Conservation (phyloP, 2,113 vertebrate species). For the Heliornis fulica region DNA sequence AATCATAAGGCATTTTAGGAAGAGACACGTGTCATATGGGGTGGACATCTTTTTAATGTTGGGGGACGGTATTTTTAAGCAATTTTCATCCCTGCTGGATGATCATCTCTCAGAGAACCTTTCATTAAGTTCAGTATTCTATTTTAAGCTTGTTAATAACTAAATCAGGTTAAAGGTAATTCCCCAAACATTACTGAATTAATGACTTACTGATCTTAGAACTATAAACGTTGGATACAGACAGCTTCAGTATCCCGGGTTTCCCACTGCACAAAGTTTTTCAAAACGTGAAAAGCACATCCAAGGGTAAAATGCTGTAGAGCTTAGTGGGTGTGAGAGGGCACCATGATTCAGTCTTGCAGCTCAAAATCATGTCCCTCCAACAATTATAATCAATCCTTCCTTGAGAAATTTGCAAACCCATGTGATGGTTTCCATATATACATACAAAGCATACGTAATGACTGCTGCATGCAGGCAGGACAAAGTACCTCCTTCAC, state of each 20-base stretch:
- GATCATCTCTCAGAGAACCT: not conserved
- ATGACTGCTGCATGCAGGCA: not conserved
- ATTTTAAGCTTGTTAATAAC: not conserved
- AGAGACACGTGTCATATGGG: not conserved
- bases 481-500: not conserved
- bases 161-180: not conserved
- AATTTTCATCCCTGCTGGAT: not conserved
- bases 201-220: not conserved
- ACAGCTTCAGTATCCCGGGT: not conserved
- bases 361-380: not conserved
- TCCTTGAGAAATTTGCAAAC: not conserved
- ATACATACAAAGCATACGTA: rapidly evolving
- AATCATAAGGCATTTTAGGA: not conserved
- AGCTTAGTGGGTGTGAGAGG: not conserved
- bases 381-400: not conserved
- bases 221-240: not conserved
- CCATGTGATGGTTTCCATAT: not conserved
- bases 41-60: no score
- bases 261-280: not conserved
- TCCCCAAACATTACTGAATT: not conserved
- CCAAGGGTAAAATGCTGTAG: not conserved
- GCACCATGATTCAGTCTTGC: not conserved
- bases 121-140: not conserved
- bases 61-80: not conserved
- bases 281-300: not conserved